Conservation (phyloP, 2,797 vertebrate genomes). For the Fundulus diaphanus region DNA sequence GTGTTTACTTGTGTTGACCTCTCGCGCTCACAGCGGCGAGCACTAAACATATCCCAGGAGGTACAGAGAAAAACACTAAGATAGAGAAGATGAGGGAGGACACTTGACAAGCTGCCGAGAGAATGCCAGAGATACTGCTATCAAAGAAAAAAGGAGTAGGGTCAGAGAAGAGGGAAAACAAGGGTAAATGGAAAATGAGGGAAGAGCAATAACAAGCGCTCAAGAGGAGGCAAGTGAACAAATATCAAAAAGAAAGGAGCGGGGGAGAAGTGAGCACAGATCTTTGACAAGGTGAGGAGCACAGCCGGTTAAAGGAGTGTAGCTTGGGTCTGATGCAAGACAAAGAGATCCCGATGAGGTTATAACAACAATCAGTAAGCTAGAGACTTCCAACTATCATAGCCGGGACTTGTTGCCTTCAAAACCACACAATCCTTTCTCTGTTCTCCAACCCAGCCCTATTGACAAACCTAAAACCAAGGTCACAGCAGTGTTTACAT, state of each 20-base stretch:
- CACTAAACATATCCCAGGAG: slow-evolving; percentile 52
- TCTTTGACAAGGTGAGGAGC: slow-evolving; percentile 49
- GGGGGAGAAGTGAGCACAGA: slow-evolving; percentile 67
- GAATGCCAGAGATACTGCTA: slow-evolving; percentile 44
- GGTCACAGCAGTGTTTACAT: slow-evolving; percentile 81
- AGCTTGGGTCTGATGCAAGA: slow-evolving; percentile 61
- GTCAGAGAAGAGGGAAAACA: slow-evolving; percentile 43
- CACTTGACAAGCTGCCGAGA: slow-evolving; percentile 42
- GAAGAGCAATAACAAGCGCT: slow-evolving; percentile 46
- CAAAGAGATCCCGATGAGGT: slow-evolving; percentile 55
- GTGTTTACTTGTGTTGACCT: slow-evolving; percentile 71
- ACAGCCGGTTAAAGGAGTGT: slow-evolving; percentile 46
- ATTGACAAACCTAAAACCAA: slow-evolving; percentile 80
- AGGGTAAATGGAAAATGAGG: slow-evolving; percentile 37
- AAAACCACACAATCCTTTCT: slow-evolving; percentile 73
- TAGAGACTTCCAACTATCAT: slow-evolving; percentile 68
- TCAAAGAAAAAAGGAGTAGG: slow-evolving; percentile 48
- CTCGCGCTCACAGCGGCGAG: slow-evolving; percentile 53
- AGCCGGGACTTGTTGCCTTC: slow-evolving; percentile 57
- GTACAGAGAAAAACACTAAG: slow-evolving; percentile 43
- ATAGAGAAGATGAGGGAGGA: slow-evolving; percentile 47
- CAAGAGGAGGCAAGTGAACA: slow-evolving; percentile 32
- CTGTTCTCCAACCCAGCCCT: slow-evolving; percentile 68
- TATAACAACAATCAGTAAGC: slow-evolving; percentile 64
- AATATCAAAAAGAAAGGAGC: slow-evolving; percentile 55